phyloP scores from a whole-genome alignment of 2,113 vertebrate genomes.

The Macrotis lagotis region DNA sequence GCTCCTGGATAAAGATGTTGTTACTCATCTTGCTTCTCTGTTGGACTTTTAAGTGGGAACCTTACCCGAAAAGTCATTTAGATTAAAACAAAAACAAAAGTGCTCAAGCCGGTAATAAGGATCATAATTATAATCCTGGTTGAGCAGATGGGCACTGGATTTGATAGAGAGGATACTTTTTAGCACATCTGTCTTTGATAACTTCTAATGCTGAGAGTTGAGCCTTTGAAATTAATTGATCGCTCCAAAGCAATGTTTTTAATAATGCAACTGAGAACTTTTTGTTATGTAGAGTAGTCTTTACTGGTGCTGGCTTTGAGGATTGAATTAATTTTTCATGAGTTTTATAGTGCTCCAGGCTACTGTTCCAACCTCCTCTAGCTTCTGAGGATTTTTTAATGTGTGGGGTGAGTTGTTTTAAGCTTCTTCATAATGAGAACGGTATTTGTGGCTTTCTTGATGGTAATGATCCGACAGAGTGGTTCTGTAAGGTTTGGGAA shows the following conservation, averaged over 20 bases:
- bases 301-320: slow-evolving; percentile 75
- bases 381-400: slow-evolving; percentile 60
- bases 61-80: slow-evolving; percentile 37
- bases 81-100: slow-evolving; percentile 60
- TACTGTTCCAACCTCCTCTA: slow-evolving; percentile 63
- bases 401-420: slow-evolving; percentile 65
- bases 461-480: slow-evolving; percentile 21
- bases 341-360: slow-evolving; percentile 73
- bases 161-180: slow-evolving; percentile 54
- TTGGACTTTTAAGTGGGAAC: slow-evolving; percentile 52
- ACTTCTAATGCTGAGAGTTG: slow-evolving; percentile 50
- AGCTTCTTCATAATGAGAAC: slow-evolving; percentile 72
- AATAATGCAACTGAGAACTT: slow-evolving; percentile 77
- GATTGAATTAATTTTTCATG: slow-evolving; percentile 82
- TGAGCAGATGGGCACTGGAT: slow-evolving; percentile 41
- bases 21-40: slow-evolving; percentile 39
- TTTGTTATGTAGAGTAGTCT: slow-evolving; percentile 80
- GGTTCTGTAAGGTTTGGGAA: slow-evolving; percentile 71
- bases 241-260: slow-evolving; percentile 74
- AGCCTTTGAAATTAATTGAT: slow-evolving; percentile 78
- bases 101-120: slow-evolving; percentile 35
- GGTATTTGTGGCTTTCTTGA: slow-evolving; percentile 61
- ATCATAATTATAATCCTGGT: slow-evolving; percentile 18
- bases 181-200: slow-evolving; percentile 77
- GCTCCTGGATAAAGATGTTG: not conserved